Percentiles rank a stretch among this genome's conserved stretches.
These are phyloP conservation scores for Philereme transversata DNA, from an alignment of 2,888 invertebrate genomes.

Conservation along the genomic window DNA sequence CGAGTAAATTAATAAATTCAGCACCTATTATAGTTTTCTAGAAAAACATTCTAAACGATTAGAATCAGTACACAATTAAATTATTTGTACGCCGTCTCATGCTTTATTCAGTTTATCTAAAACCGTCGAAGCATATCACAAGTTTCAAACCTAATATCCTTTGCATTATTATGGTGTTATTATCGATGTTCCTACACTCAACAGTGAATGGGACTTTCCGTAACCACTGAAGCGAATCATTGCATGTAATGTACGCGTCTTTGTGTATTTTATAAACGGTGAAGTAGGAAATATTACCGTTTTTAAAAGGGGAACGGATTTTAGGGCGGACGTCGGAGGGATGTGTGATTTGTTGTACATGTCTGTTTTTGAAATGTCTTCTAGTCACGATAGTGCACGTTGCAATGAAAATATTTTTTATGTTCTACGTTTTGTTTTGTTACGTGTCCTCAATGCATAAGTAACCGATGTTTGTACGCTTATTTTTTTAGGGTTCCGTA, in stretches of 20 bases:
- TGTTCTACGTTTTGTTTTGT: too few relatives aligned
- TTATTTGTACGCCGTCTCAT: neutral
- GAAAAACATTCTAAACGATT: too few relatives aligned
- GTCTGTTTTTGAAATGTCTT: constrained; percentile 14
- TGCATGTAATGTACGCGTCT: constrained; percentile 4
- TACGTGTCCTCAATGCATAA: neutral
- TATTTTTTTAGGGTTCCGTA: too few relatives aligned
- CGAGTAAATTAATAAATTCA: too few relatives aligned
- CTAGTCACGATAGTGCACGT: constrained; percentile 18
- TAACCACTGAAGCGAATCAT: constrained; percentile 19
- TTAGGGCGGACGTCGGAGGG: constrained; percentile 8
- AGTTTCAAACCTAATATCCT: constrained; percentile 5
- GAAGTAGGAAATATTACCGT: constrained; percentile 11
- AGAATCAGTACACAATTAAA: neutral
- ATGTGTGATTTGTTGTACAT: constrained; percentile 22
- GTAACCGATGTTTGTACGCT: neutral
- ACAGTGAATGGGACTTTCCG: neutral
- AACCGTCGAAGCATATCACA: constrained; percentile 9
- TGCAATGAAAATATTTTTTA: neutral
- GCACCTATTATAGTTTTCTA: too few relatives aligned
- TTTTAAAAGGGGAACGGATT: constrained; percentile 22
- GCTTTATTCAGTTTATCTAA: neutral
- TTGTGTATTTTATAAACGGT: constrained; percentile 9
- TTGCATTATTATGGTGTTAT: constrained; percentile 10
- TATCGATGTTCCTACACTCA: constrained; percentile 23